Conservation (phyloP, 2,888 invertebrate species). For the Timema podura region DNA sequence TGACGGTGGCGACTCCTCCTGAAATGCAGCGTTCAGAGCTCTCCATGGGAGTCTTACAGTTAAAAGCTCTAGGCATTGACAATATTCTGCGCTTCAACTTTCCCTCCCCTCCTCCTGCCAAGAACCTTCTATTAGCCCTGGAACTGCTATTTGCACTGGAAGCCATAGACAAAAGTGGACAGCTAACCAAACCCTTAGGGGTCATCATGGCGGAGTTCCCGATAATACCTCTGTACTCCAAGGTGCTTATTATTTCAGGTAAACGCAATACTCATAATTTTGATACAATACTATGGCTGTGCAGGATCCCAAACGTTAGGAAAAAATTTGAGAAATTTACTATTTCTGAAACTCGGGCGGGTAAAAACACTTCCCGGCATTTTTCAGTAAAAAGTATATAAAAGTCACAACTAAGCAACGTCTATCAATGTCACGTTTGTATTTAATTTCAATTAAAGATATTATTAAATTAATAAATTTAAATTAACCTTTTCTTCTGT, state of each 20-base stretch:
- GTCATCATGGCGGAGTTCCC: constrained; percentile 89
- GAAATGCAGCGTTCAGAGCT: constrained; percentile 92
- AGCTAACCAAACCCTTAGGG: constrained; percentile 74
- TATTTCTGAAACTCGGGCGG: too few relatives aligned
- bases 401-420: too few relatives aligned
- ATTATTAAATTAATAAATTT: too few relatives aligned
- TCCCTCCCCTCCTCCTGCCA: constrained; percentile 87
- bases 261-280: constrained; percentile 31
- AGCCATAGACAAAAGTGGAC: constrained; percentile 73
- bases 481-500: too few relatives aligned
- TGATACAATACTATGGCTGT: too few relatives aligned
- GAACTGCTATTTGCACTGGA: constrained; percentile 84
- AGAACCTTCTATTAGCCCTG: constrained; percentile 75
- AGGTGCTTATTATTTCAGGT: constrained; percentile 76
- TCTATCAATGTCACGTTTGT: too few relatives aligned
- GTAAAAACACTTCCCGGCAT: too few relatives aligned
- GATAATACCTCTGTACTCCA: constrained; percentile 78
- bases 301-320: too few relatives aligned
- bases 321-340: too few relatives aligned
- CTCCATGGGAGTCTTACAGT: constrained; percentile 75
- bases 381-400: too few relatives aligned
- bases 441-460: too few relatives aligned
- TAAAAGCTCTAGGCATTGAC: constrained; percentile 91
- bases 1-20: constrained; percentile 72
- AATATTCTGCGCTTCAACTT: constrained; percentile 90